These are phyloP conservation scores for cattle (Bos taurus) DNA, from an alignment of 2,113 vertebrate genomes.

Conservation along the genomic window ARS-UCD2.0 NC_037349.1:47172001-47172500, in stretches of 20 bases:
- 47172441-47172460: not conserved
- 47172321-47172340: not conserved
- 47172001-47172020: conserved; percentile 89
- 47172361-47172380: not conserved
- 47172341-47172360: not conserved
- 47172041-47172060: conserved; percentile 69
- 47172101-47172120: conserved; percentile 53
- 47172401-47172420: not conserved
- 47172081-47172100: conserved; percentile 68
- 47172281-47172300: conserved; percentile 9
- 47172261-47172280: not conserved
- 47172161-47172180: not conserved
- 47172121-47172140: conserved; percentile 52
- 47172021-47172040: conserved; percentile 77
- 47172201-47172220: conserved; percentile 33
- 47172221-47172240: not conserved
- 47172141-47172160: conserved; percentile 15
- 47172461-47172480: not conserved
- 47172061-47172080: conserved; percentile 65
- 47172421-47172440: not conserved
- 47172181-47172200: conserved; percentile 50
- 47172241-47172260: not conserved
- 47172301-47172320: not conserved
- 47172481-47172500: not conserved
- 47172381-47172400: not conserved